Evolutionary conservation across 37 sponge, comb jelly and placozoan genomes (phyloP), one percentile per base, ranked within the genome.

Genomic region (Hexactinellida sp.): DNA sequence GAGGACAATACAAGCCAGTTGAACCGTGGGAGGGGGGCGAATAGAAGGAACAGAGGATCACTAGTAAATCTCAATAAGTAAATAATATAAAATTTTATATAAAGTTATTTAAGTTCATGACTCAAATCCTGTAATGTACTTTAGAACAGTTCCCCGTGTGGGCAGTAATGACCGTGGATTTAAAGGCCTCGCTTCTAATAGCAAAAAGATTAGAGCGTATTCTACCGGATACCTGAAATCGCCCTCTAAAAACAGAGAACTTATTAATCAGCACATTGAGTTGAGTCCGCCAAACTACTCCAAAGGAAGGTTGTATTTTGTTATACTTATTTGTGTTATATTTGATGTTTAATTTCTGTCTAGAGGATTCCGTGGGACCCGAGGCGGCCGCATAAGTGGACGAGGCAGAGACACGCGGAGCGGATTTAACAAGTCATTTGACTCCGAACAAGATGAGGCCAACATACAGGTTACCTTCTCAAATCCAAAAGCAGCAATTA

Each of bases 131-230:
- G n/a, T n/a, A n/a, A n/a, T n/a, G n/a, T n/a, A n/a, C 13, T 63
- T 63, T n/a, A 63, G 76, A 3, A 63, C 76, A 7, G 34, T 63
- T 63, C 76, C 76, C 76, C 76, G 76, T 25, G 76, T 63, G 28
- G 30, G 30, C 25, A 10, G 30, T 10, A 3, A 23, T 25, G 76
- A 28, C 34, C 76, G 76, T 63, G 76, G 76, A 63, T 63, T 63
- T n/a, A 63, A 63, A 63, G 76, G 76, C 34, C 76, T 63, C 19
- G 76, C 76, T 28, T 63, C 76, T 63, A 63, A 63, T 23, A 63
- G 76, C 13, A 63, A 63, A 7, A 63, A 23, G 34, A 23, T 23
- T 10, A 63, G 34, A 28, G 76, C 19, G 76, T 25, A 25, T n/a
- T 21, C 76, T 63, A 23, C 32, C 3, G 76, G 13, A 21, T 63